phyloP scores from a whole-genome alignment of 2,113 vertebrate genomes.

The Pao palembangensis region DNA sequence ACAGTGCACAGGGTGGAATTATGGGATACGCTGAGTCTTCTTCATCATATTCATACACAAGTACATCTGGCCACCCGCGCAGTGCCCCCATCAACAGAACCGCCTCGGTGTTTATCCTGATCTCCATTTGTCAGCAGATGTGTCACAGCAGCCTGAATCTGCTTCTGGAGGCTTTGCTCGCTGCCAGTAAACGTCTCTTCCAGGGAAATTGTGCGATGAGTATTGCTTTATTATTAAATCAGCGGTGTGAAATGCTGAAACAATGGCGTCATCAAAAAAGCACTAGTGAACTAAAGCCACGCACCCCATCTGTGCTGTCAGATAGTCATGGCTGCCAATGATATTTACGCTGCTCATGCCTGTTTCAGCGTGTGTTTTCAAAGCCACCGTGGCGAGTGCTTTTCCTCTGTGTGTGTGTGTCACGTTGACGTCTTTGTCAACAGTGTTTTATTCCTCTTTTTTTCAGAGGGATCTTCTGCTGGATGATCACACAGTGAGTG shows the following conservation, averaged over 20 bases:
- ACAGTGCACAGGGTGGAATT: too few relatives aligned
- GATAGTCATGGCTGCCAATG: conserved; percentile 60
- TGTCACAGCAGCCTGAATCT: conserved; percentile 10
- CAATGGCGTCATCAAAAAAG: conserved; percentile 45
- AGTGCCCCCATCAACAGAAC: too few relatives aligned
- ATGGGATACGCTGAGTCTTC: too few relatives aligned
- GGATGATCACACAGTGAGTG: conserved; percentile 52
- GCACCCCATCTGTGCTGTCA: conserved; percentile 48
- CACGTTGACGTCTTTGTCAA: conserved; percentile 42
- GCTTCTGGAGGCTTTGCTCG: conserved; percentile 8
- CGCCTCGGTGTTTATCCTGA: not conserved
- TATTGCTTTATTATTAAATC: conserved; percentile 57
- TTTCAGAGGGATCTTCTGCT: conserved; percentile 37
- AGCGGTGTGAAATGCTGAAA: conserved; percentile 37
- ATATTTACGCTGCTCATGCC: conserved; percentile 46
- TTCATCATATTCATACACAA: too few relatives aligned
- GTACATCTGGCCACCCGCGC: too few relatives aligned
- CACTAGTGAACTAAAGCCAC: conserved; percentile 37
- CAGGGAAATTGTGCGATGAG: conserved; percentile 13
- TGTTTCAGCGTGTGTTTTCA: conserved; percentile 41
- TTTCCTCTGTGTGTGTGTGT: conserved; percentile 24
- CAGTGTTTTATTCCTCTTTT: conserved; percentile 30
- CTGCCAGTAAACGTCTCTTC: conserved; percentile 30
- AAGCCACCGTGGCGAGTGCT: conserved; percentile 37
- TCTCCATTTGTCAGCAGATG: conserved; percentile 13